These are phyloP conservation scores for Austrolebias charrua DNA, from an alignment of 2,797 vertebrate genomes.

Conservation along the genomic window DNA sequence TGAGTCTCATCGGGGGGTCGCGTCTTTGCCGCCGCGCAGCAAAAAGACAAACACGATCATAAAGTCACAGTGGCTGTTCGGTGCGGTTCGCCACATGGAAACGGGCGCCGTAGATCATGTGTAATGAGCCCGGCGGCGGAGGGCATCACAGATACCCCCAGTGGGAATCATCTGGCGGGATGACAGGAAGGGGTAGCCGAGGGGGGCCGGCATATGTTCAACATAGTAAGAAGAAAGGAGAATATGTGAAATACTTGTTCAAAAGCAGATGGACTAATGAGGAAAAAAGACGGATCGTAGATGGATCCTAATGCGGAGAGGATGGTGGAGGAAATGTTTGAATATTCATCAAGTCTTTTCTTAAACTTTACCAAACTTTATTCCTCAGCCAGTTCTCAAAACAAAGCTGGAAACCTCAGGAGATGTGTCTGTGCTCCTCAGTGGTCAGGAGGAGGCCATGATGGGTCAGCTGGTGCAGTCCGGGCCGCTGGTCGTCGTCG, in stretches of 20 bases:
- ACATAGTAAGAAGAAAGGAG: neutral
- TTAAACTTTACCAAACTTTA: neutral
- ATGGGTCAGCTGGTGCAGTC: conserved; percentile 79
- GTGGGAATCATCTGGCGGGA: conserved; percentile 35
- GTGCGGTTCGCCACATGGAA: conserved; percentile 16
- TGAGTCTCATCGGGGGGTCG: conserved; percentile 17
- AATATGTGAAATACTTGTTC: conserved; percentile 9
- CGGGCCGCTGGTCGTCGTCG: conserved; percentile 85
- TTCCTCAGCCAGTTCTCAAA: neutral
- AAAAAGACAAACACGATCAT: conserved; percentile 26
- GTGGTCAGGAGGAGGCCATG: conserved; percentile 86
- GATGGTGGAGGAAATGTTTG: neutral
- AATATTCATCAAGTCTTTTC: neutral
- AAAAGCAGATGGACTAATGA: conserved; percentile 2
- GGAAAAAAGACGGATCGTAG: neutral
- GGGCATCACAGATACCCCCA: conserved; percentile 22
- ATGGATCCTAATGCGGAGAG: neutral
- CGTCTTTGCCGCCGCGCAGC: conserved; percentile 24
- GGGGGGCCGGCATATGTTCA: conserved; percentile 22
- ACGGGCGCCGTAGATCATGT: conserved; percentile 5
- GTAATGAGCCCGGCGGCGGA: conserved; percentile 28
- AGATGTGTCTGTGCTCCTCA: conserved; percentile 39
- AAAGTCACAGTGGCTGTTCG: conserved; percentile 36
- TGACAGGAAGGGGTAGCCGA: conserved; percentile 19
- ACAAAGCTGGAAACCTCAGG: neutral